Evolutionary conservation across 2,113 vertebrate genomes (phyloP), one percentile per base, ranked within the genome.

Genomic region (Lycocorax pyrrhopterus): DNA sequence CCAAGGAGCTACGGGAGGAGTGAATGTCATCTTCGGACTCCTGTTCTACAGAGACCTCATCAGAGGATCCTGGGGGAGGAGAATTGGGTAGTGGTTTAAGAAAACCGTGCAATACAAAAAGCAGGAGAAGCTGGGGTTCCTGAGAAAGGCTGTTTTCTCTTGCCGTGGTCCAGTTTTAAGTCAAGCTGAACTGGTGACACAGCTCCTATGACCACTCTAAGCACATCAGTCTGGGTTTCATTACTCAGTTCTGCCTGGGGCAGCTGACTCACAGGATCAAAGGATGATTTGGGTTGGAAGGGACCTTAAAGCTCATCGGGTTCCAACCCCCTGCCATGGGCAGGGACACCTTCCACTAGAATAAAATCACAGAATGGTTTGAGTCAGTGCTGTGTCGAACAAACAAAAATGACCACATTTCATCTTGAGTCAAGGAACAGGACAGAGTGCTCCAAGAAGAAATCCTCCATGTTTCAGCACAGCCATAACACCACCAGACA

Each of bases 11-110:
- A 80, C 33, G 98, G 47, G 98, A 98, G 19, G 98, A 98, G 89
- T 96, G 98, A 92, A 98, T 97, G 81, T 99, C 98, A 29, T 99
- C 99, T 98, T 99, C 98, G 0, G 98, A 98, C 97, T 99, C 98
- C 96, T 98, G 99, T 94, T 99, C 99, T 98, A 98, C 93, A 62
- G 98, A 98, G 74, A 98, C 98, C 97, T 99, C 98, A 30, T 99
- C 98, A 12, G 98, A 98, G 46, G 98, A 98, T 94, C 99, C 99
- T 99, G 97, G n/a, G 89, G 94, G 93, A 92, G 93, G 92, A 97
- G 94, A 95, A 90, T 56, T 22, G 39, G 22, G 90, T n/a, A 94
- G 82, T 2, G 47, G 63, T 96, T 97, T 92, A 82, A 96, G 95
- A 52, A 71, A 88, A 89, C 12, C 1, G 52, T 19, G 92, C 52